Percentiles rank a stretch among this genome's conserved stretches.
These are phyloP conservation scores for Mechanitis mazaeus DNA, from an alignment of 2,888 invertebrate species.

Conservation along the genomic window DNA sequence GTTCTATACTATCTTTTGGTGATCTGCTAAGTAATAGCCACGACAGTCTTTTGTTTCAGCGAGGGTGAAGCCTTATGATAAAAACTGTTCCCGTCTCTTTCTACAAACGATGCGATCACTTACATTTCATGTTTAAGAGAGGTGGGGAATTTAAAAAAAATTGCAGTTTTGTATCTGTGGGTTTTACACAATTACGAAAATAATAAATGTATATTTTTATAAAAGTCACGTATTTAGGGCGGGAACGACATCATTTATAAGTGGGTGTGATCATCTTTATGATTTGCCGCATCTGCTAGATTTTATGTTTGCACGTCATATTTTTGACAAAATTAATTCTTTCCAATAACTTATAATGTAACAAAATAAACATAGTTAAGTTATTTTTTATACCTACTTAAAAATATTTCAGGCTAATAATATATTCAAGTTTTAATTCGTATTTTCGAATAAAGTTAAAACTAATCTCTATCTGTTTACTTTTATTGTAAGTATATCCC, in stretches of 20 bases:
- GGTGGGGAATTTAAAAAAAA: background rate
- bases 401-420: no score
- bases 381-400: no score
- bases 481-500: no score
- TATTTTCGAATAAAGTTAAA: no score
- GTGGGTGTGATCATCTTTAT: conserved; percentile 59
- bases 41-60: conserved; percentile 65
- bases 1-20: conserved; percentile 38
- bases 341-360: no score
- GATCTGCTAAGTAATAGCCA: conserved; percentile 56
- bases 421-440: no score
- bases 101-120: background rate
- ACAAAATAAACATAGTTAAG: no score
- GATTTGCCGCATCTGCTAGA: conserved; percentile 22
- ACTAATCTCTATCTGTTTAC: no score
- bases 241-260: conserved; percentile 45
- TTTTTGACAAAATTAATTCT: background rate
- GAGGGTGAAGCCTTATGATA: conserved; percentile 17
- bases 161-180: conserved; percentile 1
- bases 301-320: conserved; percentile 10
- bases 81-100: conserved; percentile 13
- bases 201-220: conserved; percentile 5
- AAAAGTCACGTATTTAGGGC: conserved; percentile 34
- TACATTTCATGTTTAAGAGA: background rate
- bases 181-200: conserved; percentile 1